Evolutionary conservation across 2,113 vertebrate species (phyloP), one percentile per base, ranked within the genome.

Genomic region (Anoura caudifer): DNA sequence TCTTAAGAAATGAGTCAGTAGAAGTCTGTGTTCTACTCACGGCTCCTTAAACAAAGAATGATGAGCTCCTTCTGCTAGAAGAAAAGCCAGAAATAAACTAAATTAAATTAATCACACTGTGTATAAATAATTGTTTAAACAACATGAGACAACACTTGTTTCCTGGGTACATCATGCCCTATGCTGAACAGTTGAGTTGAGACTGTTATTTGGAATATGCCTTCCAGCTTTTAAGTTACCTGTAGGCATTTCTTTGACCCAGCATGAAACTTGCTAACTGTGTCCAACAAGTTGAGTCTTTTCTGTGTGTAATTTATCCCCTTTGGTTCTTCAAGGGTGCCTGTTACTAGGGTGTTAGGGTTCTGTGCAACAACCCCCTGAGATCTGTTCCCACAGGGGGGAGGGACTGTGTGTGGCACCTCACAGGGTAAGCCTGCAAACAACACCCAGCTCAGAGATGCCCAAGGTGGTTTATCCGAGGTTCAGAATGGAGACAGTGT

Each of bases 111-210:
- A 94, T 92, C 36, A 86, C 15, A 54, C 65, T 95, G 72, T 95
- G 93, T 89, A 83, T 95, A 97, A 96, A 92, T 92, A 96, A 75
- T 92, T 97, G 59, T 95, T 97, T 96, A 94, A 95, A 38, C 72
- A 94, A 87, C 73, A 73, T 26, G 87, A 96, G 52, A 84, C 59
- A 80, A 86, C 36, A 56, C 9, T 88, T 91, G n/a, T 90, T 96
- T 97, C 85, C 85, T 92, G 94, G 73, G 76, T 95, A 85, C 77
- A 72, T 69, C 7, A 13, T 88, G 87, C 70, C 75, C 65, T 92
- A 36, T 72, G 84, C 81, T 81, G 38, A 91, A 82, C 76, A 92
- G 50, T 95, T 92, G 88, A 92, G 43, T 95, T 92, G 85, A 26
- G 24, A 26, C 43, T 92, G 47, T 88, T 88, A 69, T 88, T 94